Evolutionary conservation across 2,113 vertebrate genomes (phyloP).

Genomic region (Macquaria australasica): DNA sequence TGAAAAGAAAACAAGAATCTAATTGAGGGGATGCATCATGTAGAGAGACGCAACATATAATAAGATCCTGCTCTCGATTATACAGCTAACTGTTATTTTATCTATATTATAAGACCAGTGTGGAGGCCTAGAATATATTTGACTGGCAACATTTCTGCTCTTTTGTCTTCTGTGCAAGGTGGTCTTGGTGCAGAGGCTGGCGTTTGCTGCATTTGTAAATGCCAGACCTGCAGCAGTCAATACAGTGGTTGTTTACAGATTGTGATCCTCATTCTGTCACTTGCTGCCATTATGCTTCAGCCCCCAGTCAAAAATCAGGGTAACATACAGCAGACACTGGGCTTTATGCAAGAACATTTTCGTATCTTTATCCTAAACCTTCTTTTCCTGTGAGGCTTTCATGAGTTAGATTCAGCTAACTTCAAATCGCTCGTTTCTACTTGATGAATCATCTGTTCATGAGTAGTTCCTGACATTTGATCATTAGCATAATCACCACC

Average conservation of each 20-base stretch:
- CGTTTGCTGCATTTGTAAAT: conserved; percentile 2
- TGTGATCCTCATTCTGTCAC: not conserved
- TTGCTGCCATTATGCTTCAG: conserved; percentile 7
- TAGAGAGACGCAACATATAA: not conserved
- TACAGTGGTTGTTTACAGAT: not conserved
- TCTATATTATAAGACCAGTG: not conserved
- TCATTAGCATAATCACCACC: not conserved
- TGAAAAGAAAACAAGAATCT: conserved; percentile 5
- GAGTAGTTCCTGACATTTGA: not conserved
- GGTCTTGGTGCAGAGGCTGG: not conserved
- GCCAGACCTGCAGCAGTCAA: not conserved
- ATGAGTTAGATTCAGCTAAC: not conserved
- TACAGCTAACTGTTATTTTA: not conserved
- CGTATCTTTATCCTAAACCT: not conserved
- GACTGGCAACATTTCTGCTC: not conserved
- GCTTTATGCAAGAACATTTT: not conserved
- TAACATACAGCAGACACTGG: no score
- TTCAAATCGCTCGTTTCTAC: not conserved
- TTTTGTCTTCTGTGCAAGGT: not conserved
- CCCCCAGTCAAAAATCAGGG: not conserved
- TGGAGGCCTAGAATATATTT: not conserved
- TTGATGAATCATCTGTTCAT: not conserved
- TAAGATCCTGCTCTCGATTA: not conserved
- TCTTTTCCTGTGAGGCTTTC: not conserved
- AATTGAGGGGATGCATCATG: conserved; percentile 25